phyloP scores from a whole-genome alignment of 2,888 invertebrate species.

The Cryptocephalus moraei region DNA sequence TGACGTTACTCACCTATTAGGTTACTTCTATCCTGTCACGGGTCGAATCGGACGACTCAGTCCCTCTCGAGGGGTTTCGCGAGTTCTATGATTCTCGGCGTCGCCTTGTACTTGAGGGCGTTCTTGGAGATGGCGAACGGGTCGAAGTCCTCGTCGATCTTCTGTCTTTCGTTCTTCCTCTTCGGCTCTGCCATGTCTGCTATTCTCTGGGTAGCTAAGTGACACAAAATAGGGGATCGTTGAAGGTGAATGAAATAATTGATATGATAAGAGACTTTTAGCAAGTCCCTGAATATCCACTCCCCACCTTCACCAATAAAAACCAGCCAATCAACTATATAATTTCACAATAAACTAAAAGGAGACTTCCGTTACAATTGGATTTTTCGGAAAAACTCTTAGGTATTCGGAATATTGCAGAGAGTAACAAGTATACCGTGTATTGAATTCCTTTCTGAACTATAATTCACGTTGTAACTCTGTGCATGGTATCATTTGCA shows the following conservation, averaged over 20 bases:
- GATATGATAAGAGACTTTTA: too few species aligned
- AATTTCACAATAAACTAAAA: too few species aligned
- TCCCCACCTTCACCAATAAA: too few species aligned
- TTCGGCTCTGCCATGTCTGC: conserved; percentile 31
- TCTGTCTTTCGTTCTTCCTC: conserved; percentile 28
- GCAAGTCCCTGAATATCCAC: too few species aligned
- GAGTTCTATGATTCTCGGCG: conserved; percentile 38
- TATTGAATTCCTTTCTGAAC: too few species aligned
- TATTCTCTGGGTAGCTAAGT: conserved; percentile 26
- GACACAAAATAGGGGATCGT: neutral
- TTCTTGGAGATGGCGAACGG: conserved; percentile 39
- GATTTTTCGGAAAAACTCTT: too few species aligned
- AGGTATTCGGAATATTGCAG: too few species aligned
- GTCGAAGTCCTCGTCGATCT: conserved; percentile 39
- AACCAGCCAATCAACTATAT: too few species aligned
- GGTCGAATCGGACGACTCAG: conserved; percentile 3
- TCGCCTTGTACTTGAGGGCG: conserved; percentile 41
- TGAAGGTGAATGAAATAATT: neutral
- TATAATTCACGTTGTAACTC: too few species aligned
- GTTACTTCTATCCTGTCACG: neutral
- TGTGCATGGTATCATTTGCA: too few species aligned
- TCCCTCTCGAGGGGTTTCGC: conserved; percentile 36
- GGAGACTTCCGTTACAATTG: too few species aligned
- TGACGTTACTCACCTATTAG: neutral
- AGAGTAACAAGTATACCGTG: too few species aligned